Percentiles rank a stretch among this genome's conserved stretches.
Evolutionary conservation across 1,140 invertebrate species (phyloP).

Genomic region (Drosophila yakuba): DNA sequence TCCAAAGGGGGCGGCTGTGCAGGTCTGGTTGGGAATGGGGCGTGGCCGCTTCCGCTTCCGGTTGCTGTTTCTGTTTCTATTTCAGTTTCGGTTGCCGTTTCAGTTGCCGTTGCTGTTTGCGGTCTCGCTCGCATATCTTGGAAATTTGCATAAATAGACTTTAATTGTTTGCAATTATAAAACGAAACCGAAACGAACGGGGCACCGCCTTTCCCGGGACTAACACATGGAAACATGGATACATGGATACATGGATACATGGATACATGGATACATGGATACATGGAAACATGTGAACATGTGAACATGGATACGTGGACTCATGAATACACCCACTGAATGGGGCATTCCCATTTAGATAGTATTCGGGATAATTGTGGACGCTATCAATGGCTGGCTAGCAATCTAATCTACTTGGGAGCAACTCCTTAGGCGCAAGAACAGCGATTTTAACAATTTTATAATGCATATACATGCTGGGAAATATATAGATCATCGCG

Average conservation of each 20-base stretch:
- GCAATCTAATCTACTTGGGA: neutral
- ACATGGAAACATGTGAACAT: neutral
- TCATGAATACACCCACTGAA: neutral
- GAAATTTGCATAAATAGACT: constrained; percentile 83
- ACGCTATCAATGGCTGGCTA: neutral
- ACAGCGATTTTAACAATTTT: no score
- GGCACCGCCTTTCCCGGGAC: constrained; percentile 9
- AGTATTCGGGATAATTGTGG: constrained; percentile 20
- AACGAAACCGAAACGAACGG: constrained; percentile 42
- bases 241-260: neutral
- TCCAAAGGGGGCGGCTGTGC: neutral
- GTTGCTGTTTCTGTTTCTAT: constrained; percentile 9
- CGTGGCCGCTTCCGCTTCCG: constrained; percentile 61
- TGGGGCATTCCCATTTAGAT: neutral
- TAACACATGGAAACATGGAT: constrained; percentile 13
- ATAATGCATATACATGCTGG: no score
- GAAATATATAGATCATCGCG: no score
- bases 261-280: neutral
- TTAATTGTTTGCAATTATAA: constrained; percentile 83
- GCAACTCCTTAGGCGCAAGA: neutral
- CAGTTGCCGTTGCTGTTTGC: constrained; percentile 1
- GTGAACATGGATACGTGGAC: neutral
- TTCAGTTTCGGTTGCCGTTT: constrained; percentile 38
- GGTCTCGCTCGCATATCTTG: constrained; percentile 68
- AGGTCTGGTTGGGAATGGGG: constrained; percentile 10